A percentile compares a stretch with the other conserved stretches of the same genome.
Evolutionary conservation across 2,888 invertebrate species (phyloP).

Genomic region (Gonocerus acuteangulatus): DNA sequence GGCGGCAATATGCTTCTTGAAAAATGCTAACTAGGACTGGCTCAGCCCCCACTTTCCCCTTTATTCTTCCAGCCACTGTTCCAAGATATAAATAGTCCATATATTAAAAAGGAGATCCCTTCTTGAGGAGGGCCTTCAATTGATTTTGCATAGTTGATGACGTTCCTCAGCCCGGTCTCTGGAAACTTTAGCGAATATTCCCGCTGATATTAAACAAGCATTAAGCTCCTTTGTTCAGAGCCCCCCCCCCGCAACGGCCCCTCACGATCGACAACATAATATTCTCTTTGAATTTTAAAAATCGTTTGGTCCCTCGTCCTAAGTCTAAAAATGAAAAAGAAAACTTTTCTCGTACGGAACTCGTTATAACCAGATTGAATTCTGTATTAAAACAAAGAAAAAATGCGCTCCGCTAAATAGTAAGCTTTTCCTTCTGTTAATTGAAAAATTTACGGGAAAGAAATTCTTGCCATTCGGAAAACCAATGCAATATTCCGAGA

Average conservation of each 20-base stretch:
- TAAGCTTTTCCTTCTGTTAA: too few relatives aligned
- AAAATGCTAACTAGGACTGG: constrained; percentile 34
- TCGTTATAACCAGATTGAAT: too few relatives aligned
- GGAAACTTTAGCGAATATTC: constrained; percentile 11
- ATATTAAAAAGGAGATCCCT: constrained; percentile 23
- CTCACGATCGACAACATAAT: constrained; percentile 2
- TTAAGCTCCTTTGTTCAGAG: constrained; percentile 9
- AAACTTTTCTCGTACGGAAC: not conserved
- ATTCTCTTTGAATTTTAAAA: constrained; percentile 1
- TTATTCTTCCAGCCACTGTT: constrained; percentile 7
- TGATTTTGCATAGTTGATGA: constrained; percentile 22
- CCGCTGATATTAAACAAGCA: constrained; percentile 9
- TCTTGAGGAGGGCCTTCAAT: constrained; percentile 5
- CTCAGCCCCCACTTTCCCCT: not conserved
- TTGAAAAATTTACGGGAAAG: too few relatives aligned
- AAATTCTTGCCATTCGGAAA: too few relatives aligned
- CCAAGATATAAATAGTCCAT: constrained; percentile 20
- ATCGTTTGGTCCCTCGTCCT: not conserved
- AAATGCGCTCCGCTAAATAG: too few relatives aligned
- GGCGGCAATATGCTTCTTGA: constrained; percentile 34
- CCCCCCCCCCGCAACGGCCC: not conserved
- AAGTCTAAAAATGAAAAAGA: not conserved
- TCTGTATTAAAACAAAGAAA: too few relatives aligned
- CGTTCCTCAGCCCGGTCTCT: not conserved
- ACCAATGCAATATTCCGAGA: too few relatives aligned